Conservation (phyloP, 1,140 invertebrate species). For the Drosophila pseudoananassae region DNA sequence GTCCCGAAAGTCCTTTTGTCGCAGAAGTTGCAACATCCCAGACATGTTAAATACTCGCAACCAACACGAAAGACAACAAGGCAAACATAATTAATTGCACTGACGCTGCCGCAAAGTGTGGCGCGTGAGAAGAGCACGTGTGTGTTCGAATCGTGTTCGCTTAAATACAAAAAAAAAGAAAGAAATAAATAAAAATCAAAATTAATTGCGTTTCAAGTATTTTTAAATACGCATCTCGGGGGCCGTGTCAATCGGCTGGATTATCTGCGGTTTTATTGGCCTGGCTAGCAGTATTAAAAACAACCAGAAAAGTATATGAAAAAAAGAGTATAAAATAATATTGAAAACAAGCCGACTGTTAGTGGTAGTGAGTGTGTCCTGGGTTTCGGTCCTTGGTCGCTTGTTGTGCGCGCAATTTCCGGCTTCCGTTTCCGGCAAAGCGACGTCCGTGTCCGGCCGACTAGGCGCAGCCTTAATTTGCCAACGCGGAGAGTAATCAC, state of each 20-base stretch:
- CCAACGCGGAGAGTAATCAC: conserved; percentile 37
- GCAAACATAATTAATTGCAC: conserved; percentile 72
- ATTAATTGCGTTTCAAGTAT: conserved; percentile 74
- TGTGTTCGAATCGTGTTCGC: conserved; percentile 1
- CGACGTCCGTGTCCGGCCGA: conserved; percentile 53
- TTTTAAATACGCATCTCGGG: conserved; percentile 65
- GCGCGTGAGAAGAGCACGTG: conserved; percentile 10
- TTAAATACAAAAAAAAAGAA: conserved; percentile 16
- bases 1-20: not conserved
- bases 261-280: conserved; percentile 56
- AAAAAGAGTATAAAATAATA: not conserved
- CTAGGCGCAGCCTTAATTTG: conserved; percentile 58
- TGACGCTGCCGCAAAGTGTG: conserved; percentile 16
- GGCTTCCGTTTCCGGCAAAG: conserved; percentile 70
- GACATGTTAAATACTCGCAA: conserved; percentile 8
- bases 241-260: conserved; percentile 32
- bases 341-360: not conserved
- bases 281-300: conserved; percentile 35
- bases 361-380: conserved; percentile 18
- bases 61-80: conserved; percentile 48
- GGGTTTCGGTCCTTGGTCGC: conserved; percentile 18
- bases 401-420: conserved; percentile 80
- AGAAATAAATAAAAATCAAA: conserved; percentile 49
- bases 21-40: not conserved
- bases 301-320: conserved; percentile 30